These are phyloP conservation scores for Hemicordylus capensis DNA, from an alignment of 2,113 vertebrate species.

Conservation along the genomic window DNA sequence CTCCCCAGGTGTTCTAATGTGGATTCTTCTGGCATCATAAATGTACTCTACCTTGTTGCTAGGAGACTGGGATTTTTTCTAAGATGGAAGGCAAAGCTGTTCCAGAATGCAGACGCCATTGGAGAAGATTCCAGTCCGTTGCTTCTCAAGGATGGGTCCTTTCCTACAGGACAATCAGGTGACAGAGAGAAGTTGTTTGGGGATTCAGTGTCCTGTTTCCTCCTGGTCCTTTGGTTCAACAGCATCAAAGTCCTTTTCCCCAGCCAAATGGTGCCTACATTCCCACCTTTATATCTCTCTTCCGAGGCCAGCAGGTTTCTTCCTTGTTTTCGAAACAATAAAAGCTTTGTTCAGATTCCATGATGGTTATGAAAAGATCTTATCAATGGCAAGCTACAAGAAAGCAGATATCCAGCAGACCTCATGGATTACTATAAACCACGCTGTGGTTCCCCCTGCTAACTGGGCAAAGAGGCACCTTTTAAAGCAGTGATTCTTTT, in stretches of 20 bases:
- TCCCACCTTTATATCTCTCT: neutral
- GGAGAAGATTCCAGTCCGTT: neutral
- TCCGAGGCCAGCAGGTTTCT: neutral
- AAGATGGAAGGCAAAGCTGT: neutral
- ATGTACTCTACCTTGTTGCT: slow-evolving; percentile 38
- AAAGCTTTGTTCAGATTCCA: too few species aligned
- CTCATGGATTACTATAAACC: neutral
- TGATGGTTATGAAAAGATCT: neutral
- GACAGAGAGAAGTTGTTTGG: neutral
- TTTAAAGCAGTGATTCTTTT: too few species aligned
- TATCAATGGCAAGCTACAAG: neutral
- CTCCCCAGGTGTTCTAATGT: slow-evolving; percentile 18
- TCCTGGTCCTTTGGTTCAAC: neutral
- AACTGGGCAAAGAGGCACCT: too few species aligned
- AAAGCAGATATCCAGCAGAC: neutral
- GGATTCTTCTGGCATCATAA: slow-evolving; percentile 55
- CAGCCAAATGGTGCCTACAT: neutral
- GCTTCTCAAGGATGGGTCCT: neutral
- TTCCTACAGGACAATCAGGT: neutral
- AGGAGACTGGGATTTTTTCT: slow-evolving; percentile 25
- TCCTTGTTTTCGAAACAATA: neutral
- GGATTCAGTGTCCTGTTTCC: neutral
- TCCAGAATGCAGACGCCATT: neutral
- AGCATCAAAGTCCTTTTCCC: neutral
- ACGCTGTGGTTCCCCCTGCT: too few species aligned